Evolutionary conservation across 2,888 invertebrate genomes (phyloP), one percentile per base, ranked within the genome.

Genomic region (Drosophila austrosaltans): DNA sequence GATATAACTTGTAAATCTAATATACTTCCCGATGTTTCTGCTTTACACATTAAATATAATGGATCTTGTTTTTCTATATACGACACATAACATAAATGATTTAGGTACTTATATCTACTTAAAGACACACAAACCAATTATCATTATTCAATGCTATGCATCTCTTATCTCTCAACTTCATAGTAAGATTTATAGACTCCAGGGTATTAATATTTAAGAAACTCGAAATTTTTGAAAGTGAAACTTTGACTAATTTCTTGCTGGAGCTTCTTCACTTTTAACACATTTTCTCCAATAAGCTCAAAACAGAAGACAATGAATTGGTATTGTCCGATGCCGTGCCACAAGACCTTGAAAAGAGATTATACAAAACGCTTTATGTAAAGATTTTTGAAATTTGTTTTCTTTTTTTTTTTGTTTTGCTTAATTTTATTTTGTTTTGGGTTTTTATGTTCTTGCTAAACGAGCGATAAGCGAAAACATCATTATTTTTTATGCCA

Each of bases 231-330:
- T 25, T 42, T 1, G 62, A 72, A 71, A 75, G 75, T 75, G 75
- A 75, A 76, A 63, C 74, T 64, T 69, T 67, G 54, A 56, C 72
- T 67, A 72, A 66, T 71, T 48, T 60, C 48, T 56, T 42, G 70
- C 62, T 22, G 10, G 1, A 36, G 68, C 70, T 68, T 78, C 71
- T 82, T 80, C 72, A 69, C 25, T 66, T 76, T 77, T 77, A 76
- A 67, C 78, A 81, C 76, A 76, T 81, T 78, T 30, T 53, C 32
- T 65, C 42, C 69, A 62, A 67, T 72, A 81, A 79, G 79, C 76
- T 16, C 76, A 77, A 75, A 76, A 74, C 75, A 69, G 60, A 69
- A 77, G 76, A 81, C 79, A 85, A 77, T 75, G 69, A 65, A 30
- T 22, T 28, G 36, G 57, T 40, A 69, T 78, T 81, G 74, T 74